Evolutionary conservation across 2,797 vertebrate genomes (phyloP).

Genomic region (Acipenser transmontanus): DNA sequence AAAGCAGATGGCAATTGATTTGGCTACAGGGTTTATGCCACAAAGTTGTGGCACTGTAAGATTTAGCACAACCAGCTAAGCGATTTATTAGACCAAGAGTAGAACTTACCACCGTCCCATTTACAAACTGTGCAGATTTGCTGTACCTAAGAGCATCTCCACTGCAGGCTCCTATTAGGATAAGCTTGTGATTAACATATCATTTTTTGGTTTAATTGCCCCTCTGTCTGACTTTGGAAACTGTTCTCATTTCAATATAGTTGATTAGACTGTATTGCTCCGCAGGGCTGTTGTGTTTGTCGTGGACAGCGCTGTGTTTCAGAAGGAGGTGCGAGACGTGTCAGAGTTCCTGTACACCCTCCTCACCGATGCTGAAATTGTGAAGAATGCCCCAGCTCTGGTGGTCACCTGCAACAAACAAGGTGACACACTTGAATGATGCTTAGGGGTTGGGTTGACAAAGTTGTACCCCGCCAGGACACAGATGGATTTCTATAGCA

Average conservation of each 20-base stretch:
- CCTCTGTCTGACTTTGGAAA: not conserved
- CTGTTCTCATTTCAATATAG: not conserved
- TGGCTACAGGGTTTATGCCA: too few relatives aligned
- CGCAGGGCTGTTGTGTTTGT: constrained; percentile 86
- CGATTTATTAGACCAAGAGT: too few relatives aligned
- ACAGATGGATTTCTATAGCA: too few relatives aligned
- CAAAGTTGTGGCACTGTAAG: too few relatives aligned
- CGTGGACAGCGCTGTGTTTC: constrained; percentile 90
- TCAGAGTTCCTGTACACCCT: constrained; percentile 88
- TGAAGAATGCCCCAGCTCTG: constrained; percentile 65
- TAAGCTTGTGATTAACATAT: not conserved
- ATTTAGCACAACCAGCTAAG: too few relatives aligned
- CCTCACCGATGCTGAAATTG: constrained; percentile 68
- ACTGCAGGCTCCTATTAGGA: too few relatives aligned
- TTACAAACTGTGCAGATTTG: too few relatives aligned
- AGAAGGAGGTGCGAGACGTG: constrained; percentile 91
- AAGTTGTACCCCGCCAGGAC: too few relatives aligned
- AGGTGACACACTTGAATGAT: constrained; percentile 50
- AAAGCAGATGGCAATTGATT: too few relatives aligned
- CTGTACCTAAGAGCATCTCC: too few relatives aligned
- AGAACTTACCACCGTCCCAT: too few relatives aligned
- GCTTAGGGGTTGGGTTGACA: too few relatives aligned
- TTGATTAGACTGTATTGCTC: not conserved
- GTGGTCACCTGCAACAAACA: constrained; percentile 92
- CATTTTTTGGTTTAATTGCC: not conserved